These are phyloP conservation scores for Trinorchestia longiramus DNA, from an alignment of 1,140 invertebrate species.

Conservation along the genomic window DNA sequence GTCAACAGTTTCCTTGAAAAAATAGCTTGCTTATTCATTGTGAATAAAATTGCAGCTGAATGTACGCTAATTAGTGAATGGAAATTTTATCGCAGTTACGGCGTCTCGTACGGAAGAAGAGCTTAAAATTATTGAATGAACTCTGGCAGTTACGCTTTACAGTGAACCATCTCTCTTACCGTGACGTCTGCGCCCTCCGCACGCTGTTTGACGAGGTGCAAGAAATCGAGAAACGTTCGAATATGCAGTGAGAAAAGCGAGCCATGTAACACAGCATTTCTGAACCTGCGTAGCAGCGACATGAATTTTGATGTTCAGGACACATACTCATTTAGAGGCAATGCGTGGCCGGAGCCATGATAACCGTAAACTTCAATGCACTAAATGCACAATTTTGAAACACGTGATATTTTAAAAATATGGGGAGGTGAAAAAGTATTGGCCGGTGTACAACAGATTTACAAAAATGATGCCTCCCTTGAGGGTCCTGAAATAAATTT, in stretches of 20 bases:
- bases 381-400: neutral
- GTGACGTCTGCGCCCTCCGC: constrained; percentile 41
- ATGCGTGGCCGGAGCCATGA: neutral
- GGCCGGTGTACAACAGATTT: neutral
- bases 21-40: too few species aligned
- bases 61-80: neutral
- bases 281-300: neutral
- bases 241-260: constrained; percentile 51
- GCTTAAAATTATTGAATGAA: neutral
- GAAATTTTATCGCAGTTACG: neutral
- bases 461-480: too few species aligned
- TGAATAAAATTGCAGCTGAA: neutral
- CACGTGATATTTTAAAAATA: neutral
- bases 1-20: neutral
- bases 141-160: neutral
- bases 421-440: neutral
- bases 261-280: neutral
- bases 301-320: neutral
- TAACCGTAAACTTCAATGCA: neutral
- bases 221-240: constrained; percentile 68
- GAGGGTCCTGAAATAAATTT: neutral
- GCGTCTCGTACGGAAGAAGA: neutral
- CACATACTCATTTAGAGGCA: neutral
- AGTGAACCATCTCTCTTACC: constrained; percentile 16
- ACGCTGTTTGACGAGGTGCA: constrained; percentile 72